Evolutionary conservation across 2,888 invertebrate genomes (phyloP), one percentile per base, ranked within the genome.

Genomic region (Gastracanthus pulcherrimus): DNA sequence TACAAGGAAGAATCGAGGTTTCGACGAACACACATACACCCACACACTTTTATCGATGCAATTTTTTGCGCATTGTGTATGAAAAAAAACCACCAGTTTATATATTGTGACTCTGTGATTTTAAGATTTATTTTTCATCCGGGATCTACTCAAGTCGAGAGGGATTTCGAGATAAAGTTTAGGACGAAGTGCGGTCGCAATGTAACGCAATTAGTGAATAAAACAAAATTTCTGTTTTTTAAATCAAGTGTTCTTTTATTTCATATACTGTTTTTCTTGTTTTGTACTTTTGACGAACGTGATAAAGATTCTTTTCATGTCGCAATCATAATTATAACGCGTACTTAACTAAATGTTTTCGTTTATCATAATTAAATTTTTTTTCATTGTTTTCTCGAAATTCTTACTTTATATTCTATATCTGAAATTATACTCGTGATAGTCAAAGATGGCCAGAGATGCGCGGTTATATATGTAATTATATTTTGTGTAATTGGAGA

Each of bases 161-260:
- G 9, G n/a, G n/a, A 11, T 48, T 7, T 55, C 55, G 55, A 55
- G n/a, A 23, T 55, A n/a, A 38, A 16, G 7, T 64, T 48, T 16
- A 2, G 19, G 13, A 64, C 48, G n/a, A 55, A 58, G 41, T 23
- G 11, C 58, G 41, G 1, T 55, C 58, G 67, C 38, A 11, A 76
- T 76, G 66, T 75, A 76, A 26, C 31, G 29, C 29, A 71, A 11
- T 13, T 7, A 62, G 62, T 36, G 16, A 36, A 66, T 66, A 66
- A 66, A 78, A 78, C 64, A 72, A 78, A 78, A 31, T 48, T 66
- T 66, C 23, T 19, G 36, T 29, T 64, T 72, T 78, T 78, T 51
- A 62, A n/a, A 16, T 19, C 41, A 64, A 70, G 41, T 72, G 41
- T 71, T 38, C 41, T 16, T 71, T 78, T 72, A 78, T 78, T 78